Conservation (phyloP, 2,113 vertebrate species). For the Leptodactylus fuscus region DNA sequence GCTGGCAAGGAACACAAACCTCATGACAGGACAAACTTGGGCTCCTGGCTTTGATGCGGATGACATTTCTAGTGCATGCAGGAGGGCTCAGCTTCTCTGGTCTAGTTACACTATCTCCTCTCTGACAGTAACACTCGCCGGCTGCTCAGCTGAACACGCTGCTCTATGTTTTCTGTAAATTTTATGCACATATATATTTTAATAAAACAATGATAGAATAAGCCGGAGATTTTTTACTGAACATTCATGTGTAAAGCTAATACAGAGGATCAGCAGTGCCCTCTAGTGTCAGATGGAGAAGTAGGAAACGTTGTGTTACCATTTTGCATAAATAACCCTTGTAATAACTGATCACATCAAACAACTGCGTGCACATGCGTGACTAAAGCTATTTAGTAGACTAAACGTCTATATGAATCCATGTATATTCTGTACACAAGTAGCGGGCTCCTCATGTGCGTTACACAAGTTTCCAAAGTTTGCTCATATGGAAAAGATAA, state of each 20-base stretch:
- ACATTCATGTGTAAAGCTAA: conserved; percentile 71
- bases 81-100: conserved; percentile 64
- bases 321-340: neutral
- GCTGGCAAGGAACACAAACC: conserved; percentile 76
- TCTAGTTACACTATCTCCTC: conserved; percentile 69
- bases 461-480: neutral
- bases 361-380: neutral
- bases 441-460: no score
- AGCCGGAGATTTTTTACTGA: conserved; percentile 74
- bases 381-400: neutral
- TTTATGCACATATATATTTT: conserved; percentile 53
- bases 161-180: conserved; percentile 67
- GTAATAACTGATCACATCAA: neutral
- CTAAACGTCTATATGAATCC: neutral
- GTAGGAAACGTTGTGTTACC: neutral
- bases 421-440: no score
- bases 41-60: conserved; percentile 77
- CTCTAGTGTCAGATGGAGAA: conserved; percentile 89
- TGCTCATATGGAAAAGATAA: neutral
- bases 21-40: conserved; percentile 74
- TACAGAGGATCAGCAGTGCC: conserved; percentile 96
- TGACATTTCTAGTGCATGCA: conserved; percentile 69
- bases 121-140: conserved; percentile 67
- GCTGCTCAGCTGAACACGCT: conserved; percentile 66
- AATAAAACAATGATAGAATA: conserved; percentile 81